These are phyloP conservation scores for Noctua comes DNA, from an alignment of 2,888 invertebrate species.

Conservation along the genomic window DNA sequence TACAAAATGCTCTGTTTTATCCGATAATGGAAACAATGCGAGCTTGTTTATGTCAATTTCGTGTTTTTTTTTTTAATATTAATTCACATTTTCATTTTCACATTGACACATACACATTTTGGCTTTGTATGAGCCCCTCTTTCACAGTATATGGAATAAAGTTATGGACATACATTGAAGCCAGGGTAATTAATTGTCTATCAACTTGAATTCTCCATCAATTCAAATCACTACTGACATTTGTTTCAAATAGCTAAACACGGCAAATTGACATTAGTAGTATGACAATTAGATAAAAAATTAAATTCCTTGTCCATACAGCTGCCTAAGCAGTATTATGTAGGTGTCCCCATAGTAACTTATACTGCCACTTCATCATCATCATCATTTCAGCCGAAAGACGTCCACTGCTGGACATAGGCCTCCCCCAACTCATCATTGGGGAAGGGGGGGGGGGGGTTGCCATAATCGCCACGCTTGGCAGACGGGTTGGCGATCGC, in stretches of 20 bases:
- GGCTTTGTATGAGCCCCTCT: too few relatives aligned
- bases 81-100: not conserved
- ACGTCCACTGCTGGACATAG: too few relatives aligned
- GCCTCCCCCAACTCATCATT: too few relatives aligned
- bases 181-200: not conserved
- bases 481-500: too few relatives aligned
- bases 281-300: not conserved
- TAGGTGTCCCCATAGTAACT: too few relatives aligned
- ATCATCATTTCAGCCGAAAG: too few relatives aligned
- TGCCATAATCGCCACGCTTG: too few relatives aligned
- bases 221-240: not conserved
- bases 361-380: too few relatives aligned
- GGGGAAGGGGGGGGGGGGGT: too few relatives aligned
- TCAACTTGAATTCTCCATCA: not conserved
- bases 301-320: not conserved
- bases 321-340: not conserved
- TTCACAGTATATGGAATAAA: too few relatives aligned
- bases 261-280: not conserved
- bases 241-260: not conserved
- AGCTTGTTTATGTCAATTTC: not conserved
- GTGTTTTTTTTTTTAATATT: not conserved
- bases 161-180: not conserved
- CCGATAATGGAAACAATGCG: not conserved
- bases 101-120: not conserved
- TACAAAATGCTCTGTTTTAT: slow-evolving; percentile 24